Evolutionary conservation across 2,113 vertebrate species (phyloP).

Genomic region (Gavia stellata): DNA sequence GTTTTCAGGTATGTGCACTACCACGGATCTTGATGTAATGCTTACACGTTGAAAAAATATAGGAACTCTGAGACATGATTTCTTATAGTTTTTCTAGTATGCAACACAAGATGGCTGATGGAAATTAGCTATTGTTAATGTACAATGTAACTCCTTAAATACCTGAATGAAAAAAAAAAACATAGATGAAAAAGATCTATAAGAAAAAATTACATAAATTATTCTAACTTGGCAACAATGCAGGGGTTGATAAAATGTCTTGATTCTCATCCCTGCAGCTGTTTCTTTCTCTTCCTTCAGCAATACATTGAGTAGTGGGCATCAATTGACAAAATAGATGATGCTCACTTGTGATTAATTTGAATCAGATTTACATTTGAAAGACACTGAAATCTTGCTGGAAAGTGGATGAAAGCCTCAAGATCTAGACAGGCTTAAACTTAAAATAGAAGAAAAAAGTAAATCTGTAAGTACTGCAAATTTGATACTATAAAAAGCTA

Average conservation of each 20-base stretch:
- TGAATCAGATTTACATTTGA: conserved; percentile 41
- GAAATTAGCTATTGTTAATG: neutral
- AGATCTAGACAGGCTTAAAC: neutral
- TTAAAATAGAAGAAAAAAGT: neutral
- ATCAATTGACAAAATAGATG: conserved; percentile 22
- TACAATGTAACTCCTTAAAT: neutral
- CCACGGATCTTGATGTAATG: neutral
- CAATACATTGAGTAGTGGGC: neutral
- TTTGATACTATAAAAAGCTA: neutral
- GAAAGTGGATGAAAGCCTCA: neutral
- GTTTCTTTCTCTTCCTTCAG: conserved; percentile 16
- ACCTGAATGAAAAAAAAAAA: neutral
- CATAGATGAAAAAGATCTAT: neutral
- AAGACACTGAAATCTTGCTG: neutral
- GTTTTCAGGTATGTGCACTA: neutral
- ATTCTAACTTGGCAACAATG: neutral
- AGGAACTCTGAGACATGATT: neutral
- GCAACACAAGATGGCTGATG: neutral
- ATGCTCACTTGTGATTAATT: conserved; percentile 20
- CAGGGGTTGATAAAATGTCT: neutral
- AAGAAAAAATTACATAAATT: neutral
- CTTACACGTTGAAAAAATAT: neutral
- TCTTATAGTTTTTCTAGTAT: neutral
- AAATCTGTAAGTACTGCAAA: neutral
- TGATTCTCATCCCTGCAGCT: conserved; percentile 9